phyloP scores from a whole-genome alignment of 2,113 vertebrate genomes.

The Pangasianodon hypophthalmus region DNA sequence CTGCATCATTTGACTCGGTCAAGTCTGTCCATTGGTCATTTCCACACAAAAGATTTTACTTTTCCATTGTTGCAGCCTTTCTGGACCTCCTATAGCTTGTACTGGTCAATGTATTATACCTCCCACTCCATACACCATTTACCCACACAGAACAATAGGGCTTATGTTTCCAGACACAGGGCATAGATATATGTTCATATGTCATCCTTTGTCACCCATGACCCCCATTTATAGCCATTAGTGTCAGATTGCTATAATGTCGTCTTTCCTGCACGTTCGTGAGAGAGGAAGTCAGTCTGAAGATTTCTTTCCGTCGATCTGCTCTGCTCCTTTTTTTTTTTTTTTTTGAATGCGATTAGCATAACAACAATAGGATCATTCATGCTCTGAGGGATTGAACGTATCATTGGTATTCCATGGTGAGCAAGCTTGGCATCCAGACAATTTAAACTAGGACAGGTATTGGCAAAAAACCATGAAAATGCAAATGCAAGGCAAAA shows the following conservation, averaged over 20 bases:
- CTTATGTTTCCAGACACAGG: conserved; percentile 64
- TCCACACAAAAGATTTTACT: conserved; percentile 39
- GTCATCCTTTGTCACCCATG: conserved; percentile 69
- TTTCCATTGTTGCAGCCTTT: conserved; percentile 28
- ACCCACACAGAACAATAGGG: conserved; percentile 67
- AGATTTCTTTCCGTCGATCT: conserved; percentile 63
- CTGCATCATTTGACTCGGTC: conserved; percentile 11
- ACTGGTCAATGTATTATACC: conserved; percentile 54
- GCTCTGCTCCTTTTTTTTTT: conserved; percentile 57
- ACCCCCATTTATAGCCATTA: conserved; percentile 68
- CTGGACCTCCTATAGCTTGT: conserved; percentile 45
- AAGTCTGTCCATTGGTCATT: conserved; percentile 32
- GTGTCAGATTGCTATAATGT: conserved; percentile 67
- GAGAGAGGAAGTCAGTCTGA: conserved; percentile 57
- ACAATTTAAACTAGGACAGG: conserved; percentile 52
- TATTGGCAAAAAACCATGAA: conserved; percentile 54
- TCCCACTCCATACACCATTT: conserved; percentile 56
- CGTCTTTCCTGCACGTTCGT: conserved; percentile 63
- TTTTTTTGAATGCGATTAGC: conserved; percentile 59
- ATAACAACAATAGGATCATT: conserved; percentile 69
- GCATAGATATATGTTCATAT: conserved; percentile 65
- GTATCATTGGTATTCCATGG: conserved; percentile 42
- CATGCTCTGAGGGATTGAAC: conserved; percentile 58
- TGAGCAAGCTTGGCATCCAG: conserved; percentile 42
- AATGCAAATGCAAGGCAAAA: conserved; percentile 46